phyloP scores from a whole-genome alignment of 2,797 vertebrate species.

The Sebastes elongatus region DNA sequence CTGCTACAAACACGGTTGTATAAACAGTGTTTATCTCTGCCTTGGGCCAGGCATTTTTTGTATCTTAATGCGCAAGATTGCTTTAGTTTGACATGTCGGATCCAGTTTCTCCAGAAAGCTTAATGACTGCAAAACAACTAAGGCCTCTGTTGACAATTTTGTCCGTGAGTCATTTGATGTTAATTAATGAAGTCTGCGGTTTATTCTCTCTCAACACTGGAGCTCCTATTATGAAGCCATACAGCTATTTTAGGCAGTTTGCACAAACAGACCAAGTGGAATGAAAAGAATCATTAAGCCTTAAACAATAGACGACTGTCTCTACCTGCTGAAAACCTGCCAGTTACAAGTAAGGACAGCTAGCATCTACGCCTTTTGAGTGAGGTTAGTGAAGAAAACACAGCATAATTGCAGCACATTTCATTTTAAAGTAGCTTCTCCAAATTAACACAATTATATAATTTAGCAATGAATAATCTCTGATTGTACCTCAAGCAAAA shows the following conservation, averaged over 20 bases:
- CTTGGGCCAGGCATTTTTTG: constrained; percentile 45
- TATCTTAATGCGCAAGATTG: constrained; percentile 44
- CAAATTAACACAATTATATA: constrained; percentile 3
- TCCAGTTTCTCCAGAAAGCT: constrained; percentile 61
- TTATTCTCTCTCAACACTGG: constrained; percentile 50
- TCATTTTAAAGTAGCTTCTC: constrained; percentile 3
- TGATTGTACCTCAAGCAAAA: background rate
- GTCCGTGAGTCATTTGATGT: constrained; percentile 62
- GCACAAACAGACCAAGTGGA: constrained; percentile 48
- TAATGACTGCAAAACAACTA: constrained; percentile 61
- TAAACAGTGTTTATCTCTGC: constrained; percentile 65
- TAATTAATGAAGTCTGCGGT: constrained; percentile 71
- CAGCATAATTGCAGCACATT: background rate
- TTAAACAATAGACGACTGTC: constrained; percentile 66
- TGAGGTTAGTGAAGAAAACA: background rate
- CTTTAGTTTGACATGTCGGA: constrained; percentile 47
- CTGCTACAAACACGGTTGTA: constrained; percentile 39
- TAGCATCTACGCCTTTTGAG: constrained; percentile 23
- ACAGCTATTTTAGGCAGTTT: constrained; percentile 48
- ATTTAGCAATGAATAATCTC: background rate
- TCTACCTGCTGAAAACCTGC: constrained; percentile 37
- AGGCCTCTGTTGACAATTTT: constrained; percentile 62
- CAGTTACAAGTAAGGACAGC: constrained; percentile 4
- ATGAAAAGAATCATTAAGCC: constrained; percentile 49
- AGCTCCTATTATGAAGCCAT: constrained; percentile 49